These are phyloP conservation scores for Archivesica marissinica DNA, from an alignment of 1,140 invertebrate genomes.

Conservation along the genomic window DNA sequence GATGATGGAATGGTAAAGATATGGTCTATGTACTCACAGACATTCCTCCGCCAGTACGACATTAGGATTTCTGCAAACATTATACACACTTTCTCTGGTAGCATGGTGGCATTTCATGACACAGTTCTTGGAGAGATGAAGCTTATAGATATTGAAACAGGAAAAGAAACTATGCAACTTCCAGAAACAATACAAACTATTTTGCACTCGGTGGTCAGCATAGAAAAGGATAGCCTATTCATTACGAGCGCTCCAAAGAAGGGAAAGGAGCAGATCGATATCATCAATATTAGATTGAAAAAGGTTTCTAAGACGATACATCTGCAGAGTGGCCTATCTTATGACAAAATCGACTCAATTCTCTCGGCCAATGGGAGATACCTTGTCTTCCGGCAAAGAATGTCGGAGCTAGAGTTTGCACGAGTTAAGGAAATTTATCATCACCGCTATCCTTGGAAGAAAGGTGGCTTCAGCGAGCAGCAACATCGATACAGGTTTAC, in stretches of 20 bases:
- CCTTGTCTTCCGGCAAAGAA: constrained; percentile 60
- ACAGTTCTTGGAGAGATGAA: constrained; percentile 16
- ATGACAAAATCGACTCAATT: constrained; percentile 63
- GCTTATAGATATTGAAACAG: constrained; percentile 44
- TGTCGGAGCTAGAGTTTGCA: constrained; percentile 67
- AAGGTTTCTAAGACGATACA: constrained; percentile 61
- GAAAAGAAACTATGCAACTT: constrained; percentile 15
- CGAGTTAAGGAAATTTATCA: constrained; percentile 58
- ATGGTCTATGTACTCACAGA: constrained; percentile 61
- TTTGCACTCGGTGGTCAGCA: constrained; percentile 22
- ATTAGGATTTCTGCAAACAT: constrained; percentile 59
- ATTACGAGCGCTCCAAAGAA: constrained; percentile 50
- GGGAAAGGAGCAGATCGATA: constrained; percentile 57
- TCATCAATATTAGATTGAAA: constrained; percentile 61
- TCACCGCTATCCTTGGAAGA: constrained; percentile 64
- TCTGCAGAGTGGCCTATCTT: constrained; percentile 63
- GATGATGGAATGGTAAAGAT: constrained; percentile 58
- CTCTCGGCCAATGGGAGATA: constrained; percentile 70
- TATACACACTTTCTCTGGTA: constrained; percentile 36
- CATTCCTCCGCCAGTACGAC: constrained; percentile 28
- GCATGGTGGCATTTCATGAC: constrained; percentile 46
- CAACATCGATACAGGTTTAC: constrained; percentile 68
- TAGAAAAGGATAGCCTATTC: constrained; percentile 48
- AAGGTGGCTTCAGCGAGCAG: constrained; percentile 68
- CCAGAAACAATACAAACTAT: not conserved